Percentiles rank a stretch among this genome's conserved stretches.
Conservation (phyloP, 2,888 invertebrate genomes). For the Elgonia sp. region DNA sequence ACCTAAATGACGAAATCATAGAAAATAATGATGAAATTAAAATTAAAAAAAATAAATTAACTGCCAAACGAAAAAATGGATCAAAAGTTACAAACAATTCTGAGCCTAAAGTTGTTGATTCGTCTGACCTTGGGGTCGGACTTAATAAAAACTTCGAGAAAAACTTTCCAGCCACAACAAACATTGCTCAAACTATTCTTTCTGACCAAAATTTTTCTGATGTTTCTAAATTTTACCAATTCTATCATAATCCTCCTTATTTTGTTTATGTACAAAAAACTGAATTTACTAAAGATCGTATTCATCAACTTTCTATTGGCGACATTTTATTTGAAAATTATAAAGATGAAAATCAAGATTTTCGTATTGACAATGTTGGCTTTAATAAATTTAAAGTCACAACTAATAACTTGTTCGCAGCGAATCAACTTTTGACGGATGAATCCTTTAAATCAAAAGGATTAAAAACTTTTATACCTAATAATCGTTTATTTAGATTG, state of each 20-base stretch:
- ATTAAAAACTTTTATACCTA: slow-evolving; percentile 19
- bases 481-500: not conserved
- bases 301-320: slow-evolving; percentile 9
- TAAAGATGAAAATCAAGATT: not conserved
- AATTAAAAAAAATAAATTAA: not conserved
- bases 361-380: slow-evolving; percentile 1
- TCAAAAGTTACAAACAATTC: not conserved
- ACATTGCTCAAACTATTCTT: not conserved
- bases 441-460: not conserved
- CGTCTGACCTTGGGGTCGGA: not conserved
- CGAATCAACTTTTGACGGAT: not conserved
- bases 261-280: not conserved
- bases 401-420: slow-evolving; percentile 10
- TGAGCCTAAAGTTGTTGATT: not conserved
- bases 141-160: not conserved
- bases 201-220: not conserved
- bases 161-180: not conserved
- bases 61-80: not conserved
- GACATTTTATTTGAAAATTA: slow-evolving; percentile 9
- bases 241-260: not conserved
- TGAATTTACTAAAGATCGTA: not conserved
- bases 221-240: not conserved
- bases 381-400: slow-evolving; percentile 28
- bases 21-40: not conserved
- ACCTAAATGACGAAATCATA: not conserved